These are phyloP conservation scores for Mythimna lalbum DNA, from an alignment of 2,888 invertebrate species.

Conservation along the genomic window DNA sequence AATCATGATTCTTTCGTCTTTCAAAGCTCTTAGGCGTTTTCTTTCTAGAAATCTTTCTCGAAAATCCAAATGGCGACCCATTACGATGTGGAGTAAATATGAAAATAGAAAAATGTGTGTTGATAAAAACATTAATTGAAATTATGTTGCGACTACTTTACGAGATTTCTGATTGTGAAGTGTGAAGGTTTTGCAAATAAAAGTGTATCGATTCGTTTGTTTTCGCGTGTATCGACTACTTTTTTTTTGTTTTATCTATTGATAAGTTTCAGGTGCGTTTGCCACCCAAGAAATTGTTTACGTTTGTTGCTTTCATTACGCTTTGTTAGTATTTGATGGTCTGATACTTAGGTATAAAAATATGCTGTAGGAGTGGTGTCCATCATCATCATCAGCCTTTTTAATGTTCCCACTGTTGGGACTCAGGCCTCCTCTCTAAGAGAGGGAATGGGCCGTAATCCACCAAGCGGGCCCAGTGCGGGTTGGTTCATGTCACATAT, in stretches of 20 bases:
- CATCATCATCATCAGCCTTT: too few relatives aligned
- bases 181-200: slow-evolving; percentile 19
- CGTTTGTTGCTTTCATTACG: slow-evolving; percentile 7
- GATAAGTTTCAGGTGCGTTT: slow-evolving; percentile 4
- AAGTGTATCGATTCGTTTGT: slow-evolving; percentile 22
- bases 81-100: slow-evolving; percentile 8
- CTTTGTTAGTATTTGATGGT: too few relatives aligned
- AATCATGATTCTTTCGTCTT: slow-evolving; percentile 42
- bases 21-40: slow-evolving; percentile 54
- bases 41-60: slow-evolving; percentile 63
- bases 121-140: slow-evolving; percentile 24
- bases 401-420: too few relatives aligned
- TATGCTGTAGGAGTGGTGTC: neutral
- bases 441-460: too few relatives aligned
- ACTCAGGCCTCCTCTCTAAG: too few relatives aligned
- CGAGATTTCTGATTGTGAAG: slow-evolving; percentile 19
- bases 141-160: slow-evolving; percentile 31
- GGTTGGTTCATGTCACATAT: too few relatives aligned
- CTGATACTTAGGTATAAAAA: neutral
- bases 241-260: slow-evolving; percentile 3
- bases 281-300: neutral
- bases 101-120: slow-evolving; percentile 1
- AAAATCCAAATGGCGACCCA: slow-evolving; percentile 47
- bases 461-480: too few relatives aligned
- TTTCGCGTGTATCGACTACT: neutral